A percentile compares a stretch with the other conserved stretches of the same genome.
phyloP scores from a whole-genome alignment of 92 coral and sea anemone genomes.

The Epizoanthus fatuus region DNA sequence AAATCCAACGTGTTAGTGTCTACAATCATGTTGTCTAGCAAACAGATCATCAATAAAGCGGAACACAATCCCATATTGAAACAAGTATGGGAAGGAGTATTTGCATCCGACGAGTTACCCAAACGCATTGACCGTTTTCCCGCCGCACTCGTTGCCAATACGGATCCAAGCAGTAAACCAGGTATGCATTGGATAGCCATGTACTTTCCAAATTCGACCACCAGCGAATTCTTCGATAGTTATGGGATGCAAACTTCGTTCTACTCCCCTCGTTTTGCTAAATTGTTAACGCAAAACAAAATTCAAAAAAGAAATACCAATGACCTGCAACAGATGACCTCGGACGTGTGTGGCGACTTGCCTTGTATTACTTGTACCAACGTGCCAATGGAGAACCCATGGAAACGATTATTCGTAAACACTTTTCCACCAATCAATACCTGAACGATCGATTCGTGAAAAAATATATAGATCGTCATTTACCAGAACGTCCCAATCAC shows the following conservation, averaged over 20 bases:
- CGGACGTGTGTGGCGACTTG: conserved; percentile 44
- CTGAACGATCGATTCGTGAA: too few relatives aligned
- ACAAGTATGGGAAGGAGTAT: background rate
- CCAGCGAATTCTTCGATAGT: conserved; percentile 62
- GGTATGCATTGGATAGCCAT: conserved; percentile 64
- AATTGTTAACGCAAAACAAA: background rate
- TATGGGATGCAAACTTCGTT: conserved; percentile 44
- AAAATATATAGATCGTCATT: too few relatives aligned
- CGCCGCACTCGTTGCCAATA: conserved; percentile 38
- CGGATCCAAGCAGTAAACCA: conserved; percentile 45
- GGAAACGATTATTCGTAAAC: too few relatives aligned
- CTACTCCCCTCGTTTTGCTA: background rate
- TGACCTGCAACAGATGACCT: conserved; percentile 32
- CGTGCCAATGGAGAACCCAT: conserved; percentile 4
- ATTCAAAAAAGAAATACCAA: background rate
- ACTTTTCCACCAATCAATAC: too few relatives aligned
- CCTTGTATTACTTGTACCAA: conserved; percentile 29
- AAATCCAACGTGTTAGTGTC: too few relatives aligned
- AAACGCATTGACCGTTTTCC: background rate
- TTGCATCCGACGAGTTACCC: background rate
- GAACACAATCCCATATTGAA: background rate
- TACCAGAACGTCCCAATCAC: too few relatives aligned
- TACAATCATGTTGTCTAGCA: too few relatives aligned
- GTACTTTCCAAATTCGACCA: conserved; percentile 8
- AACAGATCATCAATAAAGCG: background rate